phyloP scores from a whole-genome alignment of 2,888 invertebrate species.

The Augiades crinisus region DNA sequence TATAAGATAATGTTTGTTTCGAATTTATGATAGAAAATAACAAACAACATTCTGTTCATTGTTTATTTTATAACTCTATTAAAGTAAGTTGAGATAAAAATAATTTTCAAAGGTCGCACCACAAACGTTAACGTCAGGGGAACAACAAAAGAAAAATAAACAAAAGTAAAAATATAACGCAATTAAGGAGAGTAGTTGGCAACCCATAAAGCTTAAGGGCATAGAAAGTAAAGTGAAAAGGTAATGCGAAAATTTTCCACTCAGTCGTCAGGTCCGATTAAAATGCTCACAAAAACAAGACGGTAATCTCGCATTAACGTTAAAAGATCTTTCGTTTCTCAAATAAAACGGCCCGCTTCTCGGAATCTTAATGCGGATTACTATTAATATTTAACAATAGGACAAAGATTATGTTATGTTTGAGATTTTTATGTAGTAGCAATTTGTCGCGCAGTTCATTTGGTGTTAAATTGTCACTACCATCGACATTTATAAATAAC shows the following conservation, averaged over 20 bases:
- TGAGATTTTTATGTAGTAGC: neutral
- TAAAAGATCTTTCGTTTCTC: conserved; percentile 8
- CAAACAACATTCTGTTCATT: too few species aligned
- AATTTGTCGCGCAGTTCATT: neutral
- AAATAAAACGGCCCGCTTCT: conserved; percentile 3
- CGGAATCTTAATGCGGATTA: neutral
- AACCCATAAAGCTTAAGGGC: neutral
- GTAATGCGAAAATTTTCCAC: conserved; percentile 15
- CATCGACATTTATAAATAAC: too few species aligned
- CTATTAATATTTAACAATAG: neutral
- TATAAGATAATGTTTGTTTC: too few species aligned
- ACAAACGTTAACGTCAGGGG: neutral
- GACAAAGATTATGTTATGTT: neutral
- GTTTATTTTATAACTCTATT: too few species aligned
- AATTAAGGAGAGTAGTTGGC: neutral
- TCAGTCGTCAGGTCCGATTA: neutral
- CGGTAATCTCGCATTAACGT: conserved; percentile 10
- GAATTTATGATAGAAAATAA: too few species aligned
- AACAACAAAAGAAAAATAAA: neutral
- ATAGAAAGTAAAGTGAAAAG: conserved; percentile 3
- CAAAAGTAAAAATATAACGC: neutral
- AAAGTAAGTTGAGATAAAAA: too few species aligned
- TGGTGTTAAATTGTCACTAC: too few species aligned
- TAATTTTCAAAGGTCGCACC: too few species aligned
- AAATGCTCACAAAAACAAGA: conserved; percentile 6